phyloP scores from a whole-genome alignment of 2,797 vertebrate species.

The Centroberyx gerrardi region DNA sequence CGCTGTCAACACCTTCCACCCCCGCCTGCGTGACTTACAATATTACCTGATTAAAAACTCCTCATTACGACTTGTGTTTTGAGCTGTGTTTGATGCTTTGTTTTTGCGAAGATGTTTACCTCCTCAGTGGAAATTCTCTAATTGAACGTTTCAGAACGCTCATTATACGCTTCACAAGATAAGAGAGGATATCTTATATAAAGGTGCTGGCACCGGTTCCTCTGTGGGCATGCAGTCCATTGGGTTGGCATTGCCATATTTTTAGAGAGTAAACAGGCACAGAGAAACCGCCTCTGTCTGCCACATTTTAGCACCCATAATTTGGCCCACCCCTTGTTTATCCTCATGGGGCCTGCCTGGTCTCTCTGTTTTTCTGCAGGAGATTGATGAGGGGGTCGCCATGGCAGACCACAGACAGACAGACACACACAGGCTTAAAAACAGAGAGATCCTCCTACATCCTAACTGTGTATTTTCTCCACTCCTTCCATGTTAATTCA shows the following conservation, averaged over 20 bases:
- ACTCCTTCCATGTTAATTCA: slow-evolving; percentile 26
- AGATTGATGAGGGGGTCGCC: slow-evolving; percentile 72
- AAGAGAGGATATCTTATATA: slow-evolving; percentile 64
- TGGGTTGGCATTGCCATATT: slow-evolving; percentile 70
- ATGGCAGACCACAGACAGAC: slow-evolving; percentile 31
- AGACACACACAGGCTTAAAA: slow-evolving; percentile 41
- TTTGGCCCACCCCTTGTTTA: slow-evolving; percentile 81
- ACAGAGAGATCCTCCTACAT: slow-evolving; percentile 33
- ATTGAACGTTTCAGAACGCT: slow-evolving; percentile 73
- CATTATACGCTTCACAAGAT: slow-evolving; percentile 74
- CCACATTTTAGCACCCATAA: slow-evolving; percentile 78
- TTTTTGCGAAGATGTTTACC: slow-evolving; percentile 59
- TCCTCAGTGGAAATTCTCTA: slow-evolving; percentile 76
- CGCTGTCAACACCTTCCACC: slow-evolving; percentile 75
- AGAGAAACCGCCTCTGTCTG: slow-evolving; percentile 75
- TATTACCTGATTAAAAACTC: slow-evolving; percentile 71
- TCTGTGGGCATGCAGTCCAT: slow-evolving; percentile 54
- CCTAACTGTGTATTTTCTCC: slow-evolving; percentile 44
- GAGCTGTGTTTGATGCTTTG: slow-evolving; percentile 71
- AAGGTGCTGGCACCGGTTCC: slow-evolving; percentile 63
- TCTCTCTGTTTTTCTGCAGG: slow-evolving; percentile 69
- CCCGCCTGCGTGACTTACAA: slow-evolving; percentile 60
- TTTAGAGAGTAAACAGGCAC: slow-evolving; percentile 75
- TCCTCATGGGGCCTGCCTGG: slow-evolving; percentile 47
- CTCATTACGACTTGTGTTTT: slow-evolving; percentile 71